Evolutionary conservation across 2,888 invertebrate genomes (phyloP).

Genomic region (Apeira syringaria): DNA sequence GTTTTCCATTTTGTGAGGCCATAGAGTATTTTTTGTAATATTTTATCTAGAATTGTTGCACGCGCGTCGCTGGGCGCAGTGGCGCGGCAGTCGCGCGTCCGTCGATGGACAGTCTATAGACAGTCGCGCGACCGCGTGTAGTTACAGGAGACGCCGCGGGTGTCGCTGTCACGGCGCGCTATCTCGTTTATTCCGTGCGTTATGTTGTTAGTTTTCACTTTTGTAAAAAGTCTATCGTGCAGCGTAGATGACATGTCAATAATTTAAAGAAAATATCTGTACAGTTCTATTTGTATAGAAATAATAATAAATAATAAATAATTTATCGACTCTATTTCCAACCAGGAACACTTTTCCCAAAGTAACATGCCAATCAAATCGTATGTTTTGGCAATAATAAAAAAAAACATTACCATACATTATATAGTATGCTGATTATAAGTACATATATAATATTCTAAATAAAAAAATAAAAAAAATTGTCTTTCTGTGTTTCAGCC

Average conservation of each 20-base stretch:
- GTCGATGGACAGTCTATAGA: too few species aligned
- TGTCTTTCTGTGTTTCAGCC: slow-evolving; percentile 66
- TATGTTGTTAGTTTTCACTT: slow-evolving; percentile 83
- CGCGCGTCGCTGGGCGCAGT: slow-evolving; percentile 11
- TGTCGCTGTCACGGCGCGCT: slow-evolving; percentile 46
- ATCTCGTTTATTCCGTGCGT: slow-evolving; percentile 76
- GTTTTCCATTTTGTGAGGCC: slow-evolving; percentile 51
- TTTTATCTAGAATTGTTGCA: slow-evolving; percentile 29
- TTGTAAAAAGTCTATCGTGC: slow-evolving; percentile 84
- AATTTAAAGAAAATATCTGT: slow-evolving; percentile 84
- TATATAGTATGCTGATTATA: too few species aligned
- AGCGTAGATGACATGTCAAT: slow-evolving; percentile 78
- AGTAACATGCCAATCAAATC: too few species aligned
- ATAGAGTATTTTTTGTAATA: slow-evolving; percentile 45
- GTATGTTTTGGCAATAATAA: not conserved
- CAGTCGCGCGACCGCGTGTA: too few species aligned
- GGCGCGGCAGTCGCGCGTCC: too few species aligned
- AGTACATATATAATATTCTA: too few species aligned
- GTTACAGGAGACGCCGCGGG: slow-evolving; percentile 27
- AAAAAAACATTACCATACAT: not conserved
- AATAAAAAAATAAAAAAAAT: not conserved
- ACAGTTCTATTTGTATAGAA: slow-evolving; percentile 86
- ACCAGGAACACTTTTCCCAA: too few species aligned
- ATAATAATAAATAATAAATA: slow-evolving; percentile 83
- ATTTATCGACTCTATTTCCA: too few species aligned